Conservation (phyloP, 2,113 vertebrate genomes). For the Malurus melanocephalus region DNA sequence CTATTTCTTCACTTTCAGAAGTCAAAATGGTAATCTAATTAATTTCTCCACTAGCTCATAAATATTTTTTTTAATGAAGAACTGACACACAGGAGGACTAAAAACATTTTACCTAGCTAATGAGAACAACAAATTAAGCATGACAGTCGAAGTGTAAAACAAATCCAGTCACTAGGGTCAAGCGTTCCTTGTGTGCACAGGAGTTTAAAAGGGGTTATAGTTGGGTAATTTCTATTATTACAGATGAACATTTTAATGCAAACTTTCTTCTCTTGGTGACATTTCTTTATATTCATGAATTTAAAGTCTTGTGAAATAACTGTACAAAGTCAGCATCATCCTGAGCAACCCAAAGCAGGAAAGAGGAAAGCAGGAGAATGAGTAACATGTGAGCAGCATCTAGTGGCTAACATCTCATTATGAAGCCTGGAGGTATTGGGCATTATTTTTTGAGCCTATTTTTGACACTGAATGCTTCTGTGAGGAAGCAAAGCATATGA, state of each 20-base stretch:
- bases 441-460: background rate
- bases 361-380: background rate
- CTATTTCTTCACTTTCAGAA: background rate
- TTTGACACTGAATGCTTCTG: background rate
- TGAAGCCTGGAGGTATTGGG: background rate
- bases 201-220: background rate
- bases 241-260: background rate
- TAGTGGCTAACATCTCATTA: slow-evolving; percentile 42
- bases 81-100: background rate
- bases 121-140: background rate
- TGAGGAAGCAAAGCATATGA: background rate
- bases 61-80: background rate
- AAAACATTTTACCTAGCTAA: background rate
- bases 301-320: background rate
- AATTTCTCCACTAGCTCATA: background rate
- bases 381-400: slow-evolving; percentile 49
- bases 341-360: background rate
- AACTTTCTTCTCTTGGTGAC: background rate
- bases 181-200: background rate
- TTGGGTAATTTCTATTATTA: background rate
- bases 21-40: background rate
- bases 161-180: background rate
- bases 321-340: background rate
- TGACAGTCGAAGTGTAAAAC: background rate
- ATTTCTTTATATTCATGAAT: background rate